Base-by-base conservation (phyloP, 1,140 invertebrate species). In the Asobara japonica region DNA sequence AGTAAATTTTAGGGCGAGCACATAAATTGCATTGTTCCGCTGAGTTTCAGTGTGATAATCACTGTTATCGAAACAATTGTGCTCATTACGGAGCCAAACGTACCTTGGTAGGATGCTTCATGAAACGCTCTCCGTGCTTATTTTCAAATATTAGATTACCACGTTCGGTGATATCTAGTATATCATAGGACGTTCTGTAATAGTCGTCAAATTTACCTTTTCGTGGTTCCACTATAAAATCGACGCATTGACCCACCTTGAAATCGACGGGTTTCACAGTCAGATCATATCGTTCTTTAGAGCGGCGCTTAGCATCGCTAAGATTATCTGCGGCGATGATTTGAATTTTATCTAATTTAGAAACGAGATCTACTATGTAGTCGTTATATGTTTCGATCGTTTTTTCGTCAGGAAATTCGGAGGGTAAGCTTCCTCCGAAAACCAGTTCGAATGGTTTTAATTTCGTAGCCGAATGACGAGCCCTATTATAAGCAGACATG, bases 141-240 rank as follows among this genome's bases (percentile, higher is more conserved):
- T 45, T n/a, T 45, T 45, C 16, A 8, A 45, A 45, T 8, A 27
- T 75, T 65, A 45, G 41, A 45, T 45, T 45, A 45, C 31, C 31
- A 4, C 4, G 4, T 4, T 33, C 31, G 10, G 31, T 33, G 4
- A 33, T 69, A 27, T 16, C 2, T 6, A 29, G 27, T 3, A 77
- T 74, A 16, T 25, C 16, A 51, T 66, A 74, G 20, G 70, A 73
- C 3, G 71, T 73, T 18, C 29, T 33, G 51, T 72, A 74, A 10
- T 68, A 27, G 6, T 48, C 48, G 13, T 73, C 61, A 3, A 77
- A 20, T 72, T 74, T 76, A 5, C 70, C 72, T 10, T 8, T 38
- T 62, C 71, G 70, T 20, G 36, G 41, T 45, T 71, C 70, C 41
- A 67, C 72, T 38, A 69, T 7, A 3, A 76, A 22, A 22, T 73